These are phyloP conservation scores for Chionoecetes opilio DNA, from an alignment of 1,140 invertebrate species.

Conservation along the genomic window DNA sequence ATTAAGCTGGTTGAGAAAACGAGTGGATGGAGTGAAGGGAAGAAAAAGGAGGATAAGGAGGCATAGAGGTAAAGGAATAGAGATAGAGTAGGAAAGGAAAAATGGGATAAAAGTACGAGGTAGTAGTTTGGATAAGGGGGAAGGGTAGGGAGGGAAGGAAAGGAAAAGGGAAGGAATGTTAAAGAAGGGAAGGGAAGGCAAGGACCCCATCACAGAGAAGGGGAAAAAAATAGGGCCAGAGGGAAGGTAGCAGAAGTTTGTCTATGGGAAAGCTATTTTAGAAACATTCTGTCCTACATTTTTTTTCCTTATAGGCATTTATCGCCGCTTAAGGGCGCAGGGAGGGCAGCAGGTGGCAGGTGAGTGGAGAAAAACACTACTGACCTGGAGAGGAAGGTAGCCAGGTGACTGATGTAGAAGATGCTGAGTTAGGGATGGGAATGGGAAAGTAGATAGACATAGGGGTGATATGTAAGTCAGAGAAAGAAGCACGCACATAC, in stretches of 20 bases:
- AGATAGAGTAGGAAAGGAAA: too few species aligned
- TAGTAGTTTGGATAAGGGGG: too few species aligned
- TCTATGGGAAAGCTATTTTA: not conserved
- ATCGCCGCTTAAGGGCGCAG: not conserved
- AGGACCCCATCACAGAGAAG: too few species aligned
- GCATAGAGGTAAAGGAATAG: too few species aligned
- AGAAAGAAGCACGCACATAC: not conserved
- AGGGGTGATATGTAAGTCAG: not conserved
- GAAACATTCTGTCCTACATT: not conserved
- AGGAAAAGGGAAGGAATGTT: too few species aligned
- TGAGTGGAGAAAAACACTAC: not conserved
- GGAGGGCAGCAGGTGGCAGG: not conserved
- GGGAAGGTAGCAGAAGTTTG: not conserved
- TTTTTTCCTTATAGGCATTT: not conserved
- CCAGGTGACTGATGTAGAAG: too few species aligned
- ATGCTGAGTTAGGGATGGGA: not conserved
- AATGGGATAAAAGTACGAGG: too few species aligned
- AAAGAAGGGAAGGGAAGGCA: too few species aligned
- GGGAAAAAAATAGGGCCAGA: not conserved
- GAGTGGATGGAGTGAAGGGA: not conserved
- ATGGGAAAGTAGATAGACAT: not conserved
- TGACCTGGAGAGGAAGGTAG: too few species aligned
- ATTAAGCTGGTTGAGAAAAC: not conserved
- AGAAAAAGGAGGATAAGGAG: too few species aligned
- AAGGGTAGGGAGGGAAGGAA: too few species aligned